Percentiles rank a stretch among this genome's conserved stretches.
Evolutionary conservation across 2,888 invertebrate genomes (phyloP).

Genomic region (Ceriagrion tenellum): DNA sequence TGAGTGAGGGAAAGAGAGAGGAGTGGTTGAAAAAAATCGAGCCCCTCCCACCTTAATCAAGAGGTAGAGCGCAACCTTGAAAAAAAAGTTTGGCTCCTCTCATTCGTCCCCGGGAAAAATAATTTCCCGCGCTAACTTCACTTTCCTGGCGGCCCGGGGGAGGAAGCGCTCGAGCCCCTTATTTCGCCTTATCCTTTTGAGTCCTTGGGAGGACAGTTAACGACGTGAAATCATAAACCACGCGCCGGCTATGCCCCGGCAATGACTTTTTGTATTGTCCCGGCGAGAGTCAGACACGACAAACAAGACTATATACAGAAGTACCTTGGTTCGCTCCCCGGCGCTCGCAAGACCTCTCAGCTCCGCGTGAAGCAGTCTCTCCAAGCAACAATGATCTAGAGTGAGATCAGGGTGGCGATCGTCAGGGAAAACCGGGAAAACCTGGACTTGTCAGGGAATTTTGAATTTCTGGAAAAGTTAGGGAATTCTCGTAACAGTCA

Average conservation of each 20-base stretch:
- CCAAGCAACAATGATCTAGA: too few species aligned
- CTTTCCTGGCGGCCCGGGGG: neutral
- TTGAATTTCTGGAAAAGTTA: too few species aligned
- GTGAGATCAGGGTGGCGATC: too few species aligned
- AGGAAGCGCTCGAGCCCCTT: neutral
- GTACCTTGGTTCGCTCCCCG: too few species aligned
- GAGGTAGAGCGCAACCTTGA: neutral
- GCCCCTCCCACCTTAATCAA: slow-evolving; percentile 11
- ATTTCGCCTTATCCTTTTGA: neutral
- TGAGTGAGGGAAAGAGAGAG: neutral
- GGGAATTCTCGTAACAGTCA: too few species aligned
- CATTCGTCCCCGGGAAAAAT: neutral
- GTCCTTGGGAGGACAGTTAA: neutral
- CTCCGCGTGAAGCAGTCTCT: too few species aligned
- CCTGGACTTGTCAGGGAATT: too few species aligned
- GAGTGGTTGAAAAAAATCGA: neutral
- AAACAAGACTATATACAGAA: too few species aligned
- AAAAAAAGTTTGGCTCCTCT: neutral
- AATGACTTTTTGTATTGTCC: neutral
- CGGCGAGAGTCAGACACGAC: too few species aligned
- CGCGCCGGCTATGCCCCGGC: neutral
- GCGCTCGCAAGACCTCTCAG: too few species aligned
- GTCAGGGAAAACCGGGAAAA: too few species aligned
- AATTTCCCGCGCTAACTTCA: neutral
- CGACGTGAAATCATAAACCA: neutral